A percentile compares a stretch with the other conserved stretches of the same genome.
Evolutionary conservation across 2,888 invertebrate genomes (phyloP).

Genomic region (Epinotia bilunana): DNA sequence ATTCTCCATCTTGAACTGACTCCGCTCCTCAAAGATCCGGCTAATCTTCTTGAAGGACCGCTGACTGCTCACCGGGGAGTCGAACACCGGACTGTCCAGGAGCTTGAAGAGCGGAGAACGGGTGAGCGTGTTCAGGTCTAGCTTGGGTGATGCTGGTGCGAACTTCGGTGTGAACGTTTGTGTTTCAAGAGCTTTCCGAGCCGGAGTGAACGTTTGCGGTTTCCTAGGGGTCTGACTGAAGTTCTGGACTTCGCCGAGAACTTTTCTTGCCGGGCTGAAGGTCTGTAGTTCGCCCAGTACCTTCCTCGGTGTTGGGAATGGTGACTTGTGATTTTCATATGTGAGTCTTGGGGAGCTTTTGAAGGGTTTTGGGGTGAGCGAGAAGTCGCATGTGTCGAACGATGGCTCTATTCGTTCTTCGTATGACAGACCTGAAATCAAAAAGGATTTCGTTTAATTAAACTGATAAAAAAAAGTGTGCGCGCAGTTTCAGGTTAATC

Average conservation of each 20-base stretch:
- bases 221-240: constrained; percentile 38
- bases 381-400: constrained; percentile 13
- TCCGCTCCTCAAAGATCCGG: constrained; percentile 71
- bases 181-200: constrained; percentile 46
- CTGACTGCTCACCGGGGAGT: constrained; percentile 50
- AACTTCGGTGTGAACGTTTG: constrained; percentile 33
- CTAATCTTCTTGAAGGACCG: constrained; percentile 62
- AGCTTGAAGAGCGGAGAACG: constrained; percentile 17
- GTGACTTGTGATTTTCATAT: constrained; percentile 19
- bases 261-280: constrained; percentile 22
- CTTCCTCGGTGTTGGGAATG: not conserved
- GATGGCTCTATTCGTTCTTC: constrained; percentile 7
- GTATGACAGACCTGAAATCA: constrained; percentile 10
- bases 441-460: not conserved
- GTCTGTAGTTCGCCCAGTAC: constrained; percentile 61
- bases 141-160: constrained; percentile 46
- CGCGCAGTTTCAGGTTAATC: too few relatives aligned
- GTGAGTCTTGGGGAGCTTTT: not conserved
- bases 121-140: not conserved
- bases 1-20: constrained; percentile 71
- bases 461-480: not conserved
- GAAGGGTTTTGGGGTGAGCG: constrained; percentile 9
- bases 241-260: constrained; percentile 60
- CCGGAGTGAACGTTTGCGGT: constrained; percentile 3
- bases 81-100: constrained; percentile 14